Evolutionary conservation across 92 coral and sea anemone genomes (phyloP).

Genomic region (Scolanthus callimorphus): DNA sequence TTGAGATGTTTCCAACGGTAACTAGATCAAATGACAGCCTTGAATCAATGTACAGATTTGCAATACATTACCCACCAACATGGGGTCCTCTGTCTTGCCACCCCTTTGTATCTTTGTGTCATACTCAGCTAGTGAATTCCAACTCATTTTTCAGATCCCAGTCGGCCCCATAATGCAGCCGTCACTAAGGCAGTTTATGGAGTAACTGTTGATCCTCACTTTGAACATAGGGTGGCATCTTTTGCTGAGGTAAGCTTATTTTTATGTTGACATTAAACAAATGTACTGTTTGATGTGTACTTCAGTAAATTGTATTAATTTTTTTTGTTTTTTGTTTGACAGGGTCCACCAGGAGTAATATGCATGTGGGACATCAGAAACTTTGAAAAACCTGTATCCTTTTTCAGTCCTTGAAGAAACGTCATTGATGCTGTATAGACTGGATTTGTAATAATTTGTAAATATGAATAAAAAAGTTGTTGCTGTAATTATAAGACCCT

Average conservation of each 20-base stretch:
- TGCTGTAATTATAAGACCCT: too few species aligned
- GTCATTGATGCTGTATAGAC: too few species aligned
- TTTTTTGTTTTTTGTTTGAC: neutral
- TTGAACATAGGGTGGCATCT: constrained; percentile 88
- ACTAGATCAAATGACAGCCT: neutral
- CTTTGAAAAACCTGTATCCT: constrained; percentile 98
- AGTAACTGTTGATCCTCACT: constrained; percentile 84
- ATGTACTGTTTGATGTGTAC: neutral
- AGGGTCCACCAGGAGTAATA: constrained; percentile 82
- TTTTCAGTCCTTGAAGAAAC: constrained; percentile 1
- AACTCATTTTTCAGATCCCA: constrained; percentile 59
- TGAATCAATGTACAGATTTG: too few species aligned
- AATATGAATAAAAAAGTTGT: too few species aligned
- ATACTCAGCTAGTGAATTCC: too few species aligned
- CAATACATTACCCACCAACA: too few species aligned
- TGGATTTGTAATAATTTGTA: too few species aligned
- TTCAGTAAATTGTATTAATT: neutral
- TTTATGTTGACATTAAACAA: too few species aligned
- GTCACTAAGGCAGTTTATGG: constrained; percentile 92
- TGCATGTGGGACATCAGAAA: constrained; percentile 93
- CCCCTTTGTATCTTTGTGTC: too few species aligned
- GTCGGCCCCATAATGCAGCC: constrained; percentile 62
- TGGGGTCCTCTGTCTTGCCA: too few species aligned
- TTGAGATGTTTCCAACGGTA: too few species aligned
- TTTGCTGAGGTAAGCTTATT: constrained; percentile 71